phyloP scores from a whole-genome alignment of 1,140 invertebrate species.

The Proctacanthus coquilletti region DNA sequence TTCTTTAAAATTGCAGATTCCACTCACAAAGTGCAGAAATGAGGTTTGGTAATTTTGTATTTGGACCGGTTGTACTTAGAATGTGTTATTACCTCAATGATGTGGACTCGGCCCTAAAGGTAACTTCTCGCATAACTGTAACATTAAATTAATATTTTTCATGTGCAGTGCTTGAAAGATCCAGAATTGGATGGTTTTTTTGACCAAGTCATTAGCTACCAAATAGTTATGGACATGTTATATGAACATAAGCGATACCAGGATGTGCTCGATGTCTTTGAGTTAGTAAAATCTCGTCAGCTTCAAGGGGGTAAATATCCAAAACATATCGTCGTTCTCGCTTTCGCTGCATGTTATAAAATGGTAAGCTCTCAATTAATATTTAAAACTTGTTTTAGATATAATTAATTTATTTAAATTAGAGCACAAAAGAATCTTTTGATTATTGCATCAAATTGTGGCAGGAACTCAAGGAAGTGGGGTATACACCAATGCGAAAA shows the following conservation, averaged over 20 bases:
- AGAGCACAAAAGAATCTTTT: conserved; percentile 56
- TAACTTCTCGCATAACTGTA: conserved; percentile 14
- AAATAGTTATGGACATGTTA: conserved; percentile 55
- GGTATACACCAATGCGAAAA: conserved; percentile 39
- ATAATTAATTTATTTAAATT: conserved; percentile 19
- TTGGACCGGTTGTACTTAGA: conserved; percentile 73
- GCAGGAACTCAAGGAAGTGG: conserved; percentile 36
- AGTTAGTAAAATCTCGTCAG: conserved; percentile 39
- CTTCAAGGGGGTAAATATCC: conserved; percentile 44
- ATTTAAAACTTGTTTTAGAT: not conserved
- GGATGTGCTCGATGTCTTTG: conserved; percentile 47
- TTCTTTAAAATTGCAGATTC: no score
- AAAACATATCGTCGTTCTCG: conserved; percentile 45
- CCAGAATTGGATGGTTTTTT: conserved; percentile 45
- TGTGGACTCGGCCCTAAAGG: conserved; percentile 45
- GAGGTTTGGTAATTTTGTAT: conserved; percentile 60
- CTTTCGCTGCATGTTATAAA: conserved; percentile 57
- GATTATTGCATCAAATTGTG: conserved; percentile 46
- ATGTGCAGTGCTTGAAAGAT: conserved; percentile 42
- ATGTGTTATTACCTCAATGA: conserved; percentile 55
- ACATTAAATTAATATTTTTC: not conserved
- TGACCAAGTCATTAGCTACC: conserved; percentile 50
- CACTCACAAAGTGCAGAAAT: conserved; percentile 52
- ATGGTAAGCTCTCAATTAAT: conserved; percentile 36
- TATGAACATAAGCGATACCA: conserved; percentile 52